Conservation (phyloP, 2,888 invertebrate genomes). For the Eupithecia tripunctaria region DNA sequence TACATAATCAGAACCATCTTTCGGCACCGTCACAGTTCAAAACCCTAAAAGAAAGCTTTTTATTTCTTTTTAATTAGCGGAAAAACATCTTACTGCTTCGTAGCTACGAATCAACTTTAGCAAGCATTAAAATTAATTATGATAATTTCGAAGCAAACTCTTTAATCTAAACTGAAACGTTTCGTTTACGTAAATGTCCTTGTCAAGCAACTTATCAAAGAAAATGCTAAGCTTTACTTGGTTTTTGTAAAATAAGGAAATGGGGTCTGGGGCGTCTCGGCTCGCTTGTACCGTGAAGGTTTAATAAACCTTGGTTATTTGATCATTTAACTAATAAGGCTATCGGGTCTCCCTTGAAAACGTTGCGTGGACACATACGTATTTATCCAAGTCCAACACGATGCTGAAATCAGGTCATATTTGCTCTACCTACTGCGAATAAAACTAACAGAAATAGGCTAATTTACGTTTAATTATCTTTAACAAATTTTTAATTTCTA, state of each 20-base stretch:
- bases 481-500: background rate
- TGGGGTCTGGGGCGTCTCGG: background rate
- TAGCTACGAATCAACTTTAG: background rate
- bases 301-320: background rate
- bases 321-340: background rate
- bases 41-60: constrained; percentile 5
- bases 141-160: background rate
- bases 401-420: background rate
- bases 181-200: background rate
- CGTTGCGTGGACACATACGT: background rate
- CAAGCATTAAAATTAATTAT: background rate
- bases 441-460: background rate
- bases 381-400: background rate
- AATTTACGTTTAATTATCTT: background rate
- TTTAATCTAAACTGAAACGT: background rate
- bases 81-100: background rate
- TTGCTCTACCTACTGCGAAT: background rate
- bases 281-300: background rate
- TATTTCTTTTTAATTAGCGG: constrained; percentile 13
- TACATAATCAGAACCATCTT: constrained; percentile 20
- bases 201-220: constrained; percentile 6
- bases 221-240: background rate
- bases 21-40: constrained; percentile 20
- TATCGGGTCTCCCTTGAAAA: background rate
- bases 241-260: background rate